Evolutionary conservation across 2,797 vertebrate species (phyloP).

Genomic region (Acanthornis magna): DNA sequence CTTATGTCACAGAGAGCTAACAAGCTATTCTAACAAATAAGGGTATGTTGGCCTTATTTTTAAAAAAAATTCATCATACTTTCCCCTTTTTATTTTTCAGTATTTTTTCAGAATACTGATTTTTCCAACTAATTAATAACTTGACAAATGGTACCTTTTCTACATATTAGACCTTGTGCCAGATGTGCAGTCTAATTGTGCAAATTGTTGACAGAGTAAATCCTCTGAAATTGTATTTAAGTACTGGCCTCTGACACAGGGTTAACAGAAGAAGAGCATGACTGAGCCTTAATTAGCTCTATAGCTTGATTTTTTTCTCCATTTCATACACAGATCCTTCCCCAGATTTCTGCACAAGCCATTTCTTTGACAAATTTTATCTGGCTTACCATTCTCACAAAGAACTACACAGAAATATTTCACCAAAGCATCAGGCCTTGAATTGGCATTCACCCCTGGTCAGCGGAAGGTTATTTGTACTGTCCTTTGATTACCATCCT

Average conservation of each 20-base stretch:
- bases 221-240: neutral
- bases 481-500: neutral
- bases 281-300: neutral
- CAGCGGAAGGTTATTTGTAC: neutral
- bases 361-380: neutral
- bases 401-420: neutral
- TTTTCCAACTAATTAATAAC: neutral
- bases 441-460: neutral
- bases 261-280: neutral
- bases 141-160: neutral
- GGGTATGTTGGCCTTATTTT: neutral
- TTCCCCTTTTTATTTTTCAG: neutral
- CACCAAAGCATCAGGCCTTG: neutral
- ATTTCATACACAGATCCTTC: neutral
- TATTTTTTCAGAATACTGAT: neutral
- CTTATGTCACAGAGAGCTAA: neutral
- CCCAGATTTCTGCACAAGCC: neutral
- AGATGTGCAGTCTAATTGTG: neutral
- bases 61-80: neutral
- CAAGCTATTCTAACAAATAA: neutral
- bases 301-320: rapidly evolving
- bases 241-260: neutral
- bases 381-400: neutral
- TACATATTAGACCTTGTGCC: neutral
- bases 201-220: neutral